Evolutionary conservation across 1,140 invertebrate species (phyloP), one percentile per base, ranked within the genome.

Genomic region (Andricus grossulariae): DNA sequence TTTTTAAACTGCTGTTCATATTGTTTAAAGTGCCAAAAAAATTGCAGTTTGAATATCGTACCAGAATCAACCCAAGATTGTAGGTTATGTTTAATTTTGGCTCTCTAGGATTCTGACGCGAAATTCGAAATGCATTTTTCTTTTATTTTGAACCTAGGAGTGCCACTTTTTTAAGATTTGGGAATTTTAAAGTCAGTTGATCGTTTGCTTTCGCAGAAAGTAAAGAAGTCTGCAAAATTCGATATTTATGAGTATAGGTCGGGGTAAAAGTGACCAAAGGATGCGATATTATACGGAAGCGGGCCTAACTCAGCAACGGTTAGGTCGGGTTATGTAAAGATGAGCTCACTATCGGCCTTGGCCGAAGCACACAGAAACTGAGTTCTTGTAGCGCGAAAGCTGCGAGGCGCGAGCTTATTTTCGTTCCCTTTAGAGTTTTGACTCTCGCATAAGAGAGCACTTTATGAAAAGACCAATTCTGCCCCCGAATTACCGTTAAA

Each of bases 241-340:
- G 72, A 73, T 75, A 82, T 78, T 71, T 77, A 75, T 71, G 78
- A 75, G 78, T 76, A 80, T 79, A 80, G 78, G 77, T 80, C 76
- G 71, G 71, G 73, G 73, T 39, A 52, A 76, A 51, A 71, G 50
- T 19, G 32, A 57, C 71, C 73, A 73, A 75, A 75, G 78, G 76
- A 77, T 83, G 74, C 78, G 76, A 73, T 76, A 71, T 70, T 76
- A 73, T 73, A 80, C 76, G 74, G 76, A 76, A 75, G 73, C 54
- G 79, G 75, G 85, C 77, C 79, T 82, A 85, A 86, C 79, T 80
- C 79, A 79, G 83, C 82, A 80, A 81, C 74, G 79, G 83, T 85
- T 84, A 76, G 82, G 85, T 82, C 80, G 82, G 82, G 82, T 86
- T 86, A 86, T 84, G 85, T 76, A 82, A 82, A 77, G 81, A 85